Percentiles rank a stretch among this genome's conserved stretches.
These are phyloP conservation scores for Esperia sulphurella DNA, from an alignment of 2,888 invertebrate species.

Conservation along the genomic window DNA sequence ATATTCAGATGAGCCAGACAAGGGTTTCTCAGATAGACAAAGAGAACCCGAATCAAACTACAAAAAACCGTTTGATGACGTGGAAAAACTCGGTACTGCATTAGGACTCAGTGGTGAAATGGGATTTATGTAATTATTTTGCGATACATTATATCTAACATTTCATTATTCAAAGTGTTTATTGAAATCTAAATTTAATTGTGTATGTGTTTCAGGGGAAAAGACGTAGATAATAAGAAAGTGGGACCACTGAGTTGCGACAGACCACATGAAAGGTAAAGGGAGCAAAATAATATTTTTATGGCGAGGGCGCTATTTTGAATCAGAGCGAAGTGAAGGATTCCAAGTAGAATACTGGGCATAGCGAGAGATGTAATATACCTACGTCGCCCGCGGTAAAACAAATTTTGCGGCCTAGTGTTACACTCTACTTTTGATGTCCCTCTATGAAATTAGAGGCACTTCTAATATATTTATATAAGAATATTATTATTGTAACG, in stretches of 20 bases:
- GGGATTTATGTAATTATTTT: slow-evolving; percentile 5
- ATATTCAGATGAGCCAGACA: slow-evolving; percentile 49
- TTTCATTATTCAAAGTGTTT: not conserved
- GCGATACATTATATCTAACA: not conserved
- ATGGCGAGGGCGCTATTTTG: no score
- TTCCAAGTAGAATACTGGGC: no score
- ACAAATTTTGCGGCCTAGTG: no score
- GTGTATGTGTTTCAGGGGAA: slow-evolving; percentile 43
- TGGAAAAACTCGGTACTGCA: slow-evolving; percentile 14
- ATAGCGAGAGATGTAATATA: no score
- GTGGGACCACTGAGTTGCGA: slow-evolving; percentile 53
- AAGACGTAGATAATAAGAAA: slow-evolving; percentile 54
- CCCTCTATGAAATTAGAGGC: no score
- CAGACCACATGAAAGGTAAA: slow-evolving; percentile 60
- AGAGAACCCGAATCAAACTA: slow-evolving; percentile 39
- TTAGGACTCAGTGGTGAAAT: slow-evolving; percentile 41
- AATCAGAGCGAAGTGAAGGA: no score
- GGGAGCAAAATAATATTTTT: no score
- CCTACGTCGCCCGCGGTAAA: no score
- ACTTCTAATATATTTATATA: no score
- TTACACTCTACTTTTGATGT: no score
- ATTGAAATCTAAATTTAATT: not conserved
- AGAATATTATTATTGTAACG: no score
- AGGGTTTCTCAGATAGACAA: slow-evolving; percentile 31
- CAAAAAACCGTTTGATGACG: slow-evolving; percentile 45